Base-by-base conservation (phyloP, 2,888 invertebrate genomes). In the Tryphoninae sp. region DNA sequence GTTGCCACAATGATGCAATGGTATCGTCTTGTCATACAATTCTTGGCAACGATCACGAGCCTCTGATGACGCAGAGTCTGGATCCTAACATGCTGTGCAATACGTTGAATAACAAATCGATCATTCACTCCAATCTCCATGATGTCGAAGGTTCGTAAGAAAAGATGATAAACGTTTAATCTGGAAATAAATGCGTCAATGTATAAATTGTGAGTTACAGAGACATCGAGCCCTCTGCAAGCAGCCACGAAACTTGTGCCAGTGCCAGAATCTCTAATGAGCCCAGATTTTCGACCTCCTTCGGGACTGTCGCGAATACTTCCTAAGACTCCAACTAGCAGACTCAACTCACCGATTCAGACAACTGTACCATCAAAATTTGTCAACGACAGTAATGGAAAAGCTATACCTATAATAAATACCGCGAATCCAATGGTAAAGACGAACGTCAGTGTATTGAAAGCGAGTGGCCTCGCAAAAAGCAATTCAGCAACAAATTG, bases 171-270 rank as follows among this genome's bases (percentile, higher is more conserved):
- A 22, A 26, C 58, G 6, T 23, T 55, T 23, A 11, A 65, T 33
- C 45, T 49, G 1, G 51, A 33, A 33, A 33, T 33, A 6, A 33
- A 33, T 33, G 33, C 33, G 6, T 33, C 33, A 33, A 33, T 33
- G 3, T 33, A 33, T 11, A 9, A 26, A 51, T 59, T 33, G 13
- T 69, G 11, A 16, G 84, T 85, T 86, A 2, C 83, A 89, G 92
- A 92, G 84, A 91, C 93, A 72, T 93, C 93, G 83, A 94, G 93
- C 85, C 95, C 96, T 0, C 91, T 97, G 80, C 96, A 96, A 88
- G 96, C 97, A 9, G 96, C 97, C 9, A 96, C 96, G 0, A 97
- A 97, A 92, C 95, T 97, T 93, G 96, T 97, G 0, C 97, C 97
- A 0, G 97, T 97, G 40, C 97, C 97, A 0, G 97, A 97, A 90